A percentile compares a stretch with the other conserved stretches of the same genome.
phyloP scores from a whole-genome alignment of 2,888 invertebrate genomes.

The Hirtodrosophila cameraria region DNA sequence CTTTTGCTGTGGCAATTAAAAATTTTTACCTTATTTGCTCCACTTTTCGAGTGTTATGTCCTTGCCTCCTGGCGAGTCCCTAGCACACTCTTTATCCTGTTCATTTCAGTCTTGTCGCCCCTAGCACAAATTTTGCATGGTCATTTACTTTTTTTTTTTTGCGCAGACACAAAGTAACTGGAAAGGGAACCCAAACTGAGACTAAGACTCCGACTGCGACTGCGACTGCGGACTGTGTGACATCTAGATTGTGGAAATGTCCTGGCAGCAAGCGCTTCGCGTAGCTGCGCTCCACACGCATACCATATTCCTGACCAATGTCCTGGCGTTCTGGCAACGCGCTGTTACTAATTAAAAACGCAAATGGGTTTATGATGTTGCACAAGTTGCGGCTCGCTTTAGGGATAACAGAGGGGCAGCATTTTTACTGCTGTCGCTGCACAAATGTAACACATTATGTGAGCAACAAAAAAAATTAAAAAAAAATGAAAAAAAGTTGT shows the following conservation, averaged over 20 bases:
- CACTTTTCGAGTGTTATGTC: conserved; percentile 51
- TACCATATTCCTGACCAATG: conserved; percentile 44
- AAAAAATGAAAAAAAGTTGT: conserved; percentile 63
- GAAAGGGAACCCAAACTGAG: not conserved
- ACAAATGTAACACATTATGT: conserved; percentile 64
- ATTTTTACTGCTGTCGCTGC: conserved; percentile 73
- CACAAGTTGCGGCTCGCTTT: conserved; percentile 72
- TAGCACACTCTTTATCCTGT: no score
- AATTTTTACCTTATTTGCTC: conserved; percentile 77
- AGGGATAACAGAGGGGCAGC: not conserved
- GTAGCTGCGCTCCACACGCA: conserved; percentile 27
- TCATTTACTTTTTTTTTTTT: conserved; percentile 63
- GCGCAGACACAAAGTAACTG: conserved; percentile 23
- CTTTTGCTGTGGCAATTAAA: conserved; percentile 69
- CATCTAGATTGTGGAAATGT: conserved; percentile 54
- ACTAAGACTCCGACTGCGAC: not conserved
- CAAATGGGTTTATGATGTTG: conserved; percentile 80
- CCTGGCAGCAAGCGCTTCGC: not conserved
- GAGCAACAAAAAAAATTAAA: not conserved
- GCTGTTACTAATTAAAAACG: conserved; percentile 78
- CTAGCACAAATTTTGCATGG: conserved; percentile 67
- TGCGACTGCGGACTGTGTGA: conserved; percentile 31
- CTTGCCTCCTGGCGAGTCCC: conserved; percentile 4
- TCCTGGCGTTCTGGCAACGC: conserved; percentile 53
- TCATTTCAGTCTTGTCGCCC: conserved; percentile 37